Conservation (phyloP, 2,888 invertebrate genomes). For the Netelia virgata region DNA sequence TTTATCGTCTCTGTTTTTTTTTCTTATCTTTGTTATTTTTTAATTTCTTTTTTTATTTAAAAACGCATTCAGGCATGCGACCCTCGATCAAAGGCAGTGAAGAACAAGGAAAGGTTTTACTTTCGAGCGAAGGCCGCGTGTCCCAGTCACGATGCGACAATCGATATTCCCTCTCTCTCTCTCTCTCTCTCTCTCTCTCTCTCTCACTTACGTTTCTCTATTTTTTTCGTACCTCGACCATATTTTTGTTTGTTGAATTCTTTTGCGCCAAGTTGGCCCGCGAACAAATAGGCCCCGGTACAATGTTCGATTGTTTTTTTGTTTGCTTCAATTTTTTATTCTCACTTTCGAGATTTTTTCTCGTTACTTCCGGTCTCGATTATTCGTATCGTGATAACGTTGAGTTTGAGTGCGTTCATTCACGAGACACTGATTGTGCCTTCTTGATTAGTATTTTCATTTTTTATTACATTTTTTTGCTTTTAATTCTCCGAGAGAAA, state of each 20-base stretch:
- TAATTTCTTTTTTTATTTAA: conserved; percentile 59
- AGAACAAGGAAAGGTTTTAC: conserved; percentile 76
- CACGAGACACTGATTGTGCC: conserved; percentile 20
- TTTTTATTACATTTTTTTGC: not conserved
- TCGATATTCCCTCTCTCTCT: conserved; percentile 44
- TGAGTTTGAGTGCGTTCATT: conserved; percentile 35
- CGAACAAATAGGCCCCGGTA: not conserved
- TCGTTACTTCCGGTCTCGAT: conserved; percentile 21
- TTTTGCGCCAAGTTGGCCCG: not conserved
- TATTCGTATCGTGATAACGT: conserved; percentile 1
- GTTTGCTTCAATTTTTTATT: not conserved
- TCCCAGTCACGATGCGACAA: conserved; percentile 49
- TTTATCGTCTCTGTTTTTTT: conserved; percentile 58
- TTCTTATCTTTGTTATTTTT: conserved; percentile 58
- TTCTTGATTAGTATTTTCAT: not conserved
- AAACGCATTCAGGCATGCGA: conserved; percentile 68
- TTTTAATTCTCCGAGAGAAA: not conserved
- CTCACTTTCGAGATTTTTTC: not conserved
- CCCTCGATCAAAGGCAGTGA: conserved; percentile 80
- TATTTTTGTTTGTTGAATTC: not conserved
- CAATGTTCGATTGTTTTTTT: not conserved
- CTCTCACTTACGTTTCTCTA: not conserved
- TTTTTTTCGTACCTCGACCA: conserved; percentile 23
- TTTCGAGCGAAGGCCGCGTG: conserved; percentile 76
- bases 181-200: conserved; percentile 6